phyloP scores from a whole-genome alignment of 2,113 vertebrate species.

The Ginglymostoma cirratum region DNA sequence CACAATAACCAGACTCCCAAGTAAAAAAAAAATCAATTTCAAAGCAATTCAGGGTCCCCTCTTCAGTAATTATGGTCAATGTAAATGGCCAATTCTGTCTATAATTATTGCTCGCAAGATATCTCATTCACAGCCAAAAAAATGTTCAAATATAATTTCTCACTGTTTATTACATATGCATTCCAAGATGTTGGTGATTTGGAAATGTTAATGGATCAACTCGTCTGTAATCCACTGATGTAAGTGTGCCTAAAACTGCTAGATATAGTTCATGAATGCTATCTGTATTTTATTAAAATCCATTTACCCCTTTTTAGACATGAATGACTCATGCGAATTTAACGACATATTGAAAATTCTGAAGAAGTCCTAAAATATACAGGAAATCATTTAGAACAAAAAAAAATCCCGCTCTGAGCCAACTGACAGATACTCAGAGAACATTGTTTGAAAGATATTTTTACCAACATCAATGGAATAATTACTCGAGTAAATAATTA shows the following conservation, averaged over 20 bases:
- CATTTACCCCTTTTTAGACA: background rate
- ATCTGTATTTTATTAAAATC: constrained; percentile 13
- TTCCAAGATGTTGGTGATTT: background rate
- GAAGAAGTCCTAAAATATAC: constrained; percentile 44
- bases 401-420: constrained; percentile 43
- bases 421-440: constrained; percentile 41
- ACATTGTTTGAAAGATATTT: constrained; percentile 60
- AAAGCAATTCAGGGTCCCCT: background rate
- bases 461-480: constrained; percentile 57
- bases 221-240: background rate
- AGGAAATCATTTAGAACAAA: constrained; percentile 45
- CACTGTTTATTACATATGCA: background rate
- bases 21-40: background rate
- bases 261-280: background rate
- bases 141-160: constrained; percentile 3
- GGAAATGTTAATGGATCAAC: constrained; percentile 26
- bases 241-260: background rate
- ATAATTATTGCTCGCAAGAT: background rate
- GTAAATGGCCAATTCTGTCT: constrained; percentile 22
- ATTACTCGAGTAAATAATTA: constrained; percentile 57
- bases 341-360: background rate
- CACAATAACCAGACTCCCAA: background rate
- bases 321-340: background rate
- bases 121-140: background rate
- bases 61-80: background rate